Percentiles rank a stretch among this genome's conserved stretches.
Conservation (phyloP, 2,113 vertebrate genomes). For the Pseudorhombus dupliciocellatus region DNA sequence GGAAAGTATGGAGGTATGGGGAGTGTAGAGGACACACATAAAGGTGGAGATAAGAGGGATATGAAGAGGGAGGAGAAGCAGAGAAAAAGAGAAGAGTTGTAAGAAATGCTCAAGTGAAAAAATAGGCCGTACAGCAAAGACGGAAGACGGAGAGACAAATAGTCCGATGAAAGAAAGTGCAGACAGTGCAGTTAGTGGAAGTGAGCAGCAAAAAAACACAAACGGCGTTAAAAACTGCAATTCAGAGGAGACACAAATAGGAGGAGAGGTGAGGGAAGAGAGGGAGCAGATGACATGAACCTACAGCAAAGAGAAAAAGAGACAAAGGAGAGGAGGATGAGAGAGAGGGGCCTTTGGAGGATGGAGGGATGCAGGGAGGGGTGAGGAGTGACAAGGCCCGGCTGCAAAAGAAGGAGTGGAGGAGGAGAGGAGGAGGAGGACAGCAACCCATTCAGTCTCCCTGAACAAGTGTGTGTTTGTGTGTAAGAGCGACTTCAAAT, state of each 20-base stretch:
- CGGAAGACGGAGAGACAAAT: constrained; percentile 1
- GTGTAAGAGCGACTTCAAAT: constrained; percentile 9
- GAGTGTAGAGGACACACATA: neutral
- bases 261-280: neutral
- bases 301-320: neutral
- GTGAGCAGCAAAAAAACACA: constrained; percentile 24
- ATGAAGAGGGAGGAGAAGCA: constrained; percentile 9
- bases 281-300: neutral
- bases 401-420: constrained; percentile 37
- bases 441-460: constrained; percentile 38
- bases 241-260: neutral
- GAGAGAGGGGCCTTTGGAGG: constrained; percentile 27
- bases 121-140: neutral
- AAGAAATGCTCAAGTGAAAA: constrained; percentile 22
- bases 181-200: constrained; percentile 5
- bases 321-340: neutral
- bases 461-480: constrained; percentile 26
- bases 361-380: constrained; percentile 33
- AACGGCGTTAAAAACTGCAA: constrained; percentile 27
- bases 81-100: constrained; percentile 31
- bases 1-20: neutral
- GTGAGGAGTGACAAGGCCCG: constrained; percentile 36
- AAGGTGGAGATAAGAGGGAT: constrained; percentile 2
- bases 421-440: neutral
- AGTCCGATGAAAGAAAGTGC: constrained; percentile 27